Evolutionary conservation across 2,888 invertebrate species (phyloP).

Genomic region (Exephanes ischioxanthus): DNA sequence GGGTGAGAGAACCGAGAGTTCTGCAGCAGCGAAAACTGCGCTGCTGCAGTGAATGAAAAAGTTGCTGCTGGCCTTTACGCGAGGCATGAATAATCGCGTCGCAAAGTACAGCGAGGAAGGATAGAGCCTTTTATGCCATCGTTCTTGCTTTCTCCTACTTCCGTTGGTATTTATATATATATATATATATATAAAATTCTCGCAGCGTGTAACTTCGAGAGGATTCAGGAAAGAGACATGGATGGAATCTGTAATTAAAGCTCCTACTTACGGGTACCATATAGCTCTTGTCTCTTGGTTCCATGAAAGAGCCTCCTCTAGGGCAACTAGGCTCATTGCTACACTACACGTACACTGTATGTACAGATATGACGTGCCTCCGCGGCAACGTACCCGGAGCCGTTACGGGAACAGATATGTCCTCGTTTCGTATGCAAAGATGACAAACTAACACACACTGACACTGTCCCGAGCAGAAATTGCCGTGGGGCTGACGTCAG

Average conservation of each 20-base stretch:
- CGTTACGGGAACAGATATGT: slow-evolving; percentile 47
- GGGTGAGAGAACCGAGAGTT: slow-evolving; percentile 13
- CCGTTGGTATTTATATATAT: slow-evolving; percentile 26
- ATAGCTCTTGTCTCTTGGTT: slow-evolving; percentile 33
- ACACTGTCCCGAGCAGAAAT: neutral
- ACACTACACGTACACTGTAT: neutral
- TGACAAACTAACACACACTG: slow-evolving; percentile 6
- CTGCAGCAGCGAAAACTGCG: slow-evolving; percentile 23
- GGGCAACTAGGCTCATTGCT: slow-evolving; percentile 26
- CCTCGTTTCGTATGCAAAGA: slow-evolving; percentile 51
- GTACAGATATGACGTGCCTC: slow-evolving; percentile 19
- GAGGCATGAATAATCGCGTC: slow-evolving; percentile 62
- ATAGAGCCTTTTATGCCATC: slow-evolving; percentile 43
- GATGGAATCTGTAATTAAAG: slow-evolving; percentile 67
- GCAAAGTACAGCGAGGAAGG: slow-evolving; percentile 56
- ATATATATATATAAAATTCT: slow-evolving; percentile 26
- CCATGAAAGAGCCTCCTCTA: slow-evolving; percentile 26
- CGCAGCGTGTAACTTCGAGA: slow-evolving; percentile 19
- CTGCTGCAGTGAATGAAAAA: slow-evolving; percentile 50
- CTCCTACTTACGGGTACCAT: slow-evolving; percentile 44
- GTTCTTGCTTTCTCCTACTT: slow-evolving; percentile 43
- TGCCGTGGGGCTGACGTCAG: too few relatives aligned
- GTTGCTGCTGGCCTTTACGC: slow-evolving; percentile 49
- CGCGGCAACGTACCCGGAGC: slow-evolving; percentile 29
- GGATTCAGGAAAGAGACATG: slow-evolving; percentile 54